A percentile compares a stretch with the other conserved stretches of the same genome.
phyloP scores from a whole-genome alignment of 2,113 vertebrate genomes.

The Pithys albifrons region DNA sequence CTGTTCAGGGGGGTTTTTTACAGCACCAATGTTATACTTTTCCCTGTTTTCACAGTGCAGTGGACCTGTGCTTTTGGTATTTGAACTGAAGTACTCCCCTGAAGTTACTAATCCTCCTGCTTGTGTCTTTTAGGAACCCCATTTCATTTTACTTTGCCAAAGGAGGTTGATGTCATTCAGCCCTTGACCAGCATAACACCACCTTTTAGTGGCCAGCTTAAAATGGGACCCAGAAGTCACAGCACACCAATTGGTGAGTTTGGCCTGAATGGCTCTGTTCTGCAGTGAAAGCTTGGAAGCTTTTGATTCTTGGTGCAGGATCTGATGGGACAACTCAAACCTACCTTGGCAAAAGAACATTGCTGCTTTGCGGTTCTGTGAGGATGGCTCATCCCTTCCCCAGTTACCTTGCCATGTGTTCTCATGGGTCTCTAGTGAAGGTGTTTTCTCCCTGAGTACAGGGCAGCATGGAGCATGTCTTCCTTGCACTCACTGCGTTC shows the following conservation, averaged over 20 bases:
- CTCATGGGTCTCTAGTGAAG: not conserved
- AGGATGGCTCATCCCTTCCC: not conserved
- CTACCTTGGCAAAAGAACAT: not conserved
- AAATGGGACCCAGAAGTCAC: slow-evolving; percentile 90
- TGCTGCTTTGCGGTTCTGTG: fast-evolving
- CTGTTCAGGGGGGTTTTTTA: not conserved
- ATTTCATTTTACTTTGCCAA: slow-evolving; percentile 89
- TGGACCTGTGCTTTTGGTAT: not conserved
- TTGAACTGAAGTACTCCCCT: not conserved
- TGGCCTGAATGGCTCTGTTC: not conserved
- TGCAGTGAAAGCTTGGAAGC: not conserved
- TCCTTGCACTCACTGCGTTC: not conserved
- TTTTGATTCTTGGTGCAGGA: not conserved
- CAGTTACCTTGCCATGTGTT: not conserved
- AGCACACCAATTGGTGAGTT: slow-evolving; percentile 96
- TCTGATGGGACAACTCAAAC: not conserved
- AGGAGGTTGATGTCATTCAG: slow-evolving; percentile 87
- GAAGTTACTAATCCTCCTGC: not conserved
- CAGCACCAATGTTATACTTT: not conserved
- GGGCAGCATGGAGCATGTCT: not conserved
- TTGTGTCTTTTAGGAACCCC: slow-evolving; percentile 77
- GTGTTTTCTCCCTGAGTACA: not conserved
- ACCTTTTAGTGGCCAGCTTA: slow-evolving; percentile 84
- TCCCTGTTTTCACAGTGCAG: not conserved
- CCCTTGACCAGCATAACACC: slow-evolving; percentile 82